phyloP scores from a whole-genome alignment of 2,888 invertebrate genomes.

The Ferrisia virgata region DNA sequence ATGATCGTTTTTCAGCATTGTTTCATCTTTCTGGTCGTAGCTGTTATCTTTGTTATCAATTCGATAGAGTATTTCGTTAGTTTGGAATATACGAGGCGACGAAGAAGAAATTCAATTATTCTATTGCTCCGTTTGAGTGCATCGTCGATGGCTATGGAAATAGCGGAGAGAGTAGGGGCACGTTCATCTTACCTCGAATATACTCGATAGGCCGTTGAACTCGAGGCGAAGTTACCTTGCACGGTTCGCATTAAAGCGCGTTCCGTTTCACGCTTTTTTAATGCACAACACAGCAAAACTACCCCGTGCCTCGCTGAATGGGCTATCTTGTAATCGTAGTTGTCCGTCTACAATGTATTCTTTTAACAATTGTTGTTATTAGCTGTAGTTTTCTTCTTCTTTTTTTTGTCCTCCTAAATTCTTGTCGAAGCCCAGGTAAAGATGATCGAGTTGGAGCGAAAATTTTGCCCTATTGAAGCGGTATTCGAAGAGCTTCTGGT shows the following conservation, averaged over 20 bases:
- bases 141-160: too few relatives aligned
- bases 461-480: not conserved
- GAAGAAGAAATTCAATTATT: not conserved
- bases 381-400: too few relatives aligned
- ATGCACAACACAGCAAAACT: not conserved
- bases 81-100: too few relatives aligned
- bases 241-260: conserved; percentile 34
- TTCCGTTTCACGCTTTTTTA: conserved; percentile 38
- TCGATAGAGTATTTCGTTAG: too few relatives aligned
- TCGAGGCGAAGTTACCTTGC: conserved; percentile 33
- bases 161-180: not conserved
- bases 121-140: not conserved
- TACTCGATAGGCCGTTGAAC: conserved; percentile 37
- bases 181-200: conserved; percentile 30
- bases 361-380: not conserved
- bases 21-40: not conserved
- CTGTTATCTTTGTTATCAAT: not conserved
- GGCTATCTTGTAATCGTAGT: not conserved
- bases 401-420: too few relatives aligned
- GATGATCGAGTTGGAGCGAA: not conserved
- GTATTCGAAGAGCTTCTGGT: not conserved
- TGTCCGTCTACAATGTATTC: too few relatives aligned
- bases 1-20: not conserved
- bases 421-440: too few relatives aligned
- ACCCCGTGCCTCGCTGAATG: not conserved